Conservation (phyloP, 1,140 invertebrate genomes). For the Episyrphus balteatus region DNA sequence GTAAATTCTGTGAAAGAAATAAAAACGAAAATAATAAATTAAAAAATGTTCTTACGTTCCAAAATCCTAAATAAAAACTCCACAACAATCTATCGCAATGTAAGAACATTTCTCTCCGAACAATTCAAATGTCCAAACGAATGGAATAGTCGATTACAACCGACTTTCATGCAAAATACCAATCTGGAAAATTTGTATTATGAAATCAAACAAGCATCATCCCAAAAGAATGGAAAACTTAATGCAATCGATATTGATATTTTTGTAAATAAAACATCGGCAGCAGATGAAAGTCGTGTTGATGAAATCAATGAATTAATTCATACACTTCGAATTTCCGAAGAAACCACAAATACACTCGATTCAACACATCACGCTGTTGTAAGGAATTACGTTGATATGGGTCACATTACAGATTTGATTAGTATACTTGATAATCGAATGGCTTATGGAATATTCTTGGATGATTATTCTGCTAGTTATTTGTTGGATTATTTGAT, state of each 20-base stretch:
- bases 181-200: too few relatives aligned
- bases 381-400: slow-evolving; percentile 53
- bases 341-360: slow-evolving; percentile 54
- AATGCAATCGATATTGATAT: slow-evolving; percentile 64
- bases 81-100: too few relatives aligned
- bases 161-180: too few relatives aligned
- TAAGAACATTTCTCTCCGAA: too few relatives aligned
- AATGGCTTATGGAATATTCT: slow-evolving; percentile 80
- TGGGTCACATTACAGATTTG: slow-evolving; percentile 47
- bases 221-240: slow-evolving; percentile 28
- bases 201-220: too few relatives aligned
- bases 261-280: slow-evolving; percentile 50
- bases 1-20: too few relatives aligned
- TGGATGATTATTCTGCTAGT: slow-evolving; percentile 67
- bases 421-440: slow-evolving; percentile 65
- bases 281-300: slow-evolving; percentile 33
- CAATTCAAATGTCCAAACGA: too few relatives aligned
- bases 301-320: slow-evolving; percentile 60
- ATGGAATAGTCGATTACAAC: too few relatives aligned
- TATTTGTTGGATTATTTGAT: slow-evolving; percentile 74
- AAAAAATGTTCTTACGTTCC: too few relatives aligned
- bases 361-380: slow-evolving; percentile 74
- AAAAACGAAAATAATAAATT: too few relatives aligned
- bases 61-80: too few relatives aligned
- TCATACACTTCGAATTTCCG: slow-evolving; percentile 55